These are phyloP conservation scores for Urocynchramus pylzowi DNA, from an alignment of 2,113 vertebrate genomes.

Conservation along the genomic window DNA sequence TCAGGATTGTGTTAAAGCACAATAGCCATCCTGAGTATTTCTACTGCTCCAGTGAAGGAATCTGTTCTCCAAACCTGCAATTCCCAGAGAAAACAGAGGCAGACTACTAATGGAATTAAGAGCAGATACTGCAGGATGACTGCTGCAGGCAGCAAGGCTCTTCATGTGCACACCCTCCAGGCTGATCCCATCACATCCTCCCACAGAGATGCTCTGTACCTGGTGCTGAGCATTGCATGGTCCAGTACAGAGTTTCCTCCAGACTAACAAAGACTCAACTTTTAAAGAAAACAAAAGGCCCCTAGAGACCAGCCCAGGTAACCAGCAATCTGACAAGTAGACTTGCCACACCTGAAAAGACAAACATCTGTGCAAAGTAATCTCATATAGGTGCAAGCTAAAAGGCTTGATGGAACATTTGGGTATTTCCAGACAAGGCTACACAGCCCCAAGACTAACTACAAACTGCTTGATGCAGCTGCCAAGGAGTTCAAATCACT, in stretches of 20 bases:
- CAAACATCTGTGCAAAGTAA: background rate
- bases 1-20: background rate
- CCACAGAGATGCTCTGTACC: background rate
- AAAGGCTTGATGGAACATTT: background rate
- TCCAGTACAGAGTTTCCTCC: background rate
- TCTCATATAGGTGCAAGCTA: background rate
- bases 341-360: rapidly evolving
- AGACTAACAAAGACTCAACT: background rate
- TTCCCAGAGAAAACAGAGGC: background rate
- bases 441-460: background rate
- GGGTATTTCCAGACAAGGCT: background rate
- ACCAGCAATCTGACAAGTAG: background rate
- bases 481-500: background rate
- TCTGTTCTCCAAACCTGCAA: background rate
- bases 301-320: background rate
- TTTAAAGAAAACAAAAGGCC: background rate
- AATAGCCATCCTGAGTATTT: background rate
- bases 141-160: background rate
- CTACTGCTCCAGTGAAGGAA: background rate
- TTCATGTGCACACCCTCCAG: background rate
- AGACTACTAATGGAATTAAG: background rate
- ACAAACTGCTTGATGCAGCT: background rate
- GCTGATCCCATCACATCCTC: background rate
- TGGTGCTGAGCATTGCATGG: background rate
- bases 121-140: background rate